Base-by-base conservation (phyloP, 2,888 invertebrate species). In the Diarsia brunnea region DNA sequence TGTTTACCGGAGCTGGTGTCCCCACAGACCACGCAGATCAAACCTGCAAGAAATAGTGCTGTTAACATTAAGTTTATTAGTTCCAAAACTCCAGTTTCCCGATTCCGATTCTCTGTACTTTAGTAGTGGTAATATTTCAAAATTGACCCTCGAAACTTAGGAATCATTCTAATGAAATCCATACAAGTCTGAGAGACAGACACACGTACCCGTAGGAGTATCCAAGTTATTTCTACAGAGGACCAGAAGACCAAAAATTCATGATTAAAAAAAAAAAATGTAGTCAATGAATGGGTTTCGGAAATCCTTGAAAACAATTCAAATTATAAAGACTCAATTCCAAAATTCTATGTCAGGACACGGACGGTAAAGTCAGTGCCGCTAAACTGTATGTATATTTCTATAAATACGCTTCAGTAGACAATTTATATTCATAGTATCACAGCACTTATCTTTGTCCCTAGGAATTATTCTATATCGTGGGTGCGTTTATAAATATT, bases 1-100 rank as follows among this genome's bases (percentile, higher is more conserved):
- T 99, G 99, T 91, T 99, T 99, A 3, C 99, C 99, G 3, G 99
- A 99, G 88, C 99, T 99, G 11, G 99, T 99, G 94, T 99, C 99
- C 0, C 99, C 99, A 91, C 99, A 99, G 1, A 99, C 99, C 72
- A 99, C 98, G 94, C 99, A 99, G 77, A 98, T 98, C 72, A 99
- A 97, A 0, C 99, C 99, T 95, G 86, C 0, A 61, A 69, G 47
- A 67, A 43, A 82, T 49, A 0, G 3, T 27, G 12, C 21, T 49
- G 12, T 38, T 77, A 55, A 27, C 45, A 24, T 24, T 2, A 10
- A 14, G 1, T 24, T 49, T 24, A 16, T 67, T 38, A 27, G 1
- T 2, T 10, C 4, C 31, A 47, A 31, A 19, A 19, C 19, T 14
- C 14, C 2, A n/a, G n/a, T 67, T 38, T 27, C 12, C 38, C 0